Conservation (phyloP, 1,140 invertebrate species). For the Leptinotarsa undecemlineata region DNA sequence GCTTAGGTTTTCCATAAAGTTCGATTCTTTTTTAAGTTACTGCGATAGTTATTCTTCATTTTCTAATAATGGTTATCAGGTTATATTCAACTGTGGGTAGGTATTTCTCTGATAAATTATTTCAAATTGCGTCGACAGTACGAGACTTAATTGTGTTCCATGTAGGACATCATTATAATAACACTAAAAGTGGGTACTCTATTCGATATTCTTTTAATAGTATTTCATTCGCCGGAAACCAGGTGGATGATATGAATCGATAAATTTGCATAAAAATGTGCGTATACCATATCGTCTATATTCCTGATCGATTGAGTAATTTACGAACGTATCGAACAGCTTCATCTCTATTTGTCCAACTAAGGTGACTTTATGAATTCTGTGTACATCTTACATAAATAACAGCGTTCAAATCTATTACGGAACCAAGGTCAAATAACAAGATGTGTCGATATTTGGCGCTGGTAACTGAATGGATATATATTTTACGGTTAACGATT, state of each 20-base stretch:
- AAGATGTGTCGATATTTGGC: neutral
- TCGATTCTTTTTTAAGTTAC: too few species aligned
- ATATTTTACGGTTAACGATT: too few species aligned
- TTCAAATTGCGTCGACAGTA: neutral
- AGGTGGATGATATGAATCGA: slow-evolving; percentile 14
- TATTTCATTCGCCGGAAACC: slow-evolving; percentile 8
- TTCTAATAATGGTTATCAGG: too few species aligned
- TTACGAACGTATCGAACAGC: neutral
- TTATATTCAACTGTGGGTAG: too few species aligned
- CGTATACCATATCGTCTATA: neutral
- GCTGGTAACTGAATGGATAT: neutral
- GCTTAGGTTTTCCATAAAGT: too few species aligned
- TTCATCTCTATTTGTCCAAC: slow-evolving; percentile 14
- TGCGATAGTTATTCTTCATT: too few species aligned
- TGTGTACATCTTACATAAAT: slow-evolving; percentile 6
- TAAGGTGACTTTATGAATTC: slow-evolving; percentile 3
- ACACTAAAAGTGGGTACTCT: neutral
- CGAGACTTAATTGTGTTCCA: neutral
- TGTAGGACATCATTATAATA: neutral
- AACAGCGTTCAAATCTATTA: neutral
- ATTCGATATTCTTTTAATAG: neutral
- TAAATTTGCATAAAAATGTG: slow-evolving; percentile 16
- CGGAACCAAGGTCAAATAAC: neutral
- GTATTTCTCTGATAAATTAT: too few species aligned
- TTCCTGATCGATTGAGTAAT: neutral